Conservation (phyloP, 2,797 vertebrate genomes). For the Gallirallus australis region DNA sequence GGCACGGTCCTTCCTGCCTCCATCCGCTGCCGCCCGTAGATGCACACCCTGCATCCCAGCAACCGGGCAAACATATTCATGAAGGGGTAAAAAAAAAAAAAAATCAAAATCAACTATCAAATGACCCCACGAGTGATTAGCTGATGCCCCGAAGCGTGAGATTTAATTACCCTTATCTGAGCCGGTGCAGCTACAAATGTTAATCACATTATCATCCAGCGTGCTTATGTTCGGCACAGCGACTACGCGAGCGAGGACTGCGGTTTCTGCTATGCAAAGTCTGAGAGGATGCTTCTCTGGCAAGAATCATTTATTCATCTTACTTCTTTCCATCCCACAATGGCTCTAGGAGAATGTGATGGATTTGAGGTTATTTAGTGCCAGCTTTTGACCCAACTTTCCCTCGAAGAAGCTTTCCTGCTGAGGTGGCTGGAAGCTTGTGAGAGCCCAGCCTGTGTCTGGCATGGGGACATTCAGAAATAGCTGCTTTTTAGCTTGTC, state of each 20-base stretch:
- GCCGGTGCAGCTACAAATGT: conserved; percentile 51
- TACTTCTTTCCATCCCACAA: neutral
- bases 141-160: conserved; percentile 45
- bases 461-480: neutral
- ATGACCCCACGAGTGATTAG: conserved; percentile 63
- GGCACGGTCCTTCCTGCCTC: neutral
- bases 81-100: neutral
- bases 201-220: conserved; percentile 66
- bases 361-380: neutral
- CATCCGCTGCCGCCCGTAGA: rapidly evolving
- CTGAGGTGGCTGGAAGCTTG: neutral
- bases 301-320: neutral
- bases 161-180: conserved; percentile 73
- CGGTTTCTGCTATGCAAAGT: neutral
- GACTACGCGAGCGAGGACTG: neutral
- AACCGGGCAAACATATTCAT: neutral
- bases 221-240: conserved; percentile 49
- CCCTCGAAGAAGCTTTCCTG: neutral
- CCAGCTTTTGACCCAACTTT: neutral
- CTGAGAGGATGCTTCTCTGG: neutral
- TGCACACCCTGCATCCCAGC: neutral
- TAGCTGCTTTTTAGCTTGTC: neutral
- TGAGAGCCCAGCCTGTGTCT: neutral
- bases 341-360: neutral
- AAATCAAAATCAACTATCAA: neutral